Percentiles rank a stretch among this genome's conserved stretches.
phyloP scores from a whole-genome alignment of 2,888 invertebrate species.

The Drosophila austrosaltans region DNA sequence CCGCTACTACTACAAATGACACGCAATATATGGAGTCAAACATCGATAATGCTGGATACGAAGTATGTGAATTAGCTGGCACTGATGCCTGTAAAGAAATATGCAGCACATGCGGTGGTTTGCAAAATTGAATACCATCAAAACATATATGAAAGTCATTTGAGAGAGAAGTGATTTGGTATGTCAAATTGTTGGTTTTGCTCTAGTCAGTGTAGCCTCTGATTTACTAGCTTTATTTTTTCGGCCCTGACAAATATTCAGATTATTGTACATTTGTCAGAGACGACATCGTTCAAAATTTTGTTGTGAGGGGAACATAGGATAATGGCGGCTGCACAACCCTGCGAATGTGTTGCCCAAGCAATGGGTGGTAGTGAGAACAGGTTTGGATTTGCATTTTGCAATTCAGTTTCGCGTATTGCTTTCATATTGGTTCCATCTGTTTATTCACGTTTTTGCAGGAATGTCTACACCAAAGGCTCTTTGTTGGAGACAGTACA shows the following conservation, averaged over 20 bases:
- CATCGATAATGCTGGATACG: background rate
- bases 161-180: background rate
- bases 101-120: background rate
- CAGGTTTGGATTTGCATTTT: background rate
- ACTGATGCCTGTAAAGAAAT: background rate
- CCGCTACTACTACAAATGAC: background rate
- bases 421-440: background rate
- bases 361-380: background rate
- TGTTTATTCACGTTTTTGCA: background rate
- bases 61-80: too few relatives aligned
- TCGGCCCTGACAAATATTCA: background rate
- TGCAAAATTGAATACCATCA: too few relatives aligned
- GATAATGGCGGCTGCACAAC: background rate
- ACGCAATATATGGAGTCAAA: background rate
- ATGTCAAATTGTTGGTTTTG: background rate
- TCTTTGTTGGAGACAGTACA: background rate
- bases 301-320: background rate
- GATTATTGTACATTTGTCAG: too few relatives aligned
- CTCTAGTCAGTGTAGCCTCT: background rate
- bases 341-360: background rate
- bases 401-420: background rate
- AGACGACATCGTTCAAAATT: background rate
- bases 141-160: background rate
- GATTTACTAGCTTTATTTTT: background rate
- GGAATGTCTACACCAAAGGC: constrained; percentile 4